These are phyloP conservation scores for Aegotheles bennettii DNA, from an alignment of 2,113 vertebrate species.

Conservation along the genomic window DNA sequence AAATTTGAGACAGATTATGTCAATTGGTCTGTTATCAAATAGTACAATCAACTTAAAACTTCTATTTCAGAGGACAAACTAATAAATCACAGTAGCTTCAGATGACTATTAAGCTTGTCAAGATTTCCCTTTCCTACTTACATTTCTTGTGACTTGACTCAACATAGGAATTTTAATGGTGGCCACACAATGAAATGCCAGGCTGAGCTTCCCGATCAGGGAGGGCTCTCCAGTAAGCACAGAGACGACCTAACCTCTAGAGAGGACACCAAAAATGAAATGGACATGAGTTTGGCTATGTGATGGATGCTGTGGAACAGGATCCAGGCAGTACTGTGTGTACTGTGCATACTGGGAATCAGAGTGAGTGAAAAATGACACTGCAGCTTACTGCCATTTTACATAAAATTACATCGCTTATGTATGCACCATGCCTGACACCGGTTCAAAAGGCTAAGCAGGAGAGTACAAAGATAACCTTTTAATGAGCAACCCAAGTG, in stretches of 20 bases:
- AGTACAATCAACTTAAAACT: background rate
- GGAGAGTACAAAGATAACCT: background rate
- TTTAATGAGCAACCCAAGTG: background rate
- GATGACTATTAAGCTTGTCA: background rate
- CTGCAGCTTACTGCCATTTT: background rate
- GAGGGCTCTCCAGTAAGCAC: background rate
- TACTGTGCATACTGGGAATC: background rate
- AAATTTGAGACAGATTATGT: background rate
- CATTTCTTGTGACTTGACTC: background rate
- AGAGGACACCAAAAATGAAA: background rate
- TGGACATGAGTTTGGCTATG: background rate
- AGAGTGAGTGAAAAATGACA: background rate
- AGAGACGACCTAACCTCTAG: background rate
- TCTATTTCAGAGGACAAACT: background rate
- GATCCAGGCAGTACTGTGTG: background rate
- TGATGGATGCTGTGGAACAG: background rate
- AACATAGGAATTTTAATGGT: background rate
- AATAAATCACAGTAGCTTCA: constrained; percentile 7
- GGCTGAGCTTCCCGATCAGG: background rate
- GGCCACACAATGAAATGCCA: background rate
- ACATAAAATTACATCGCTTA: background rate
- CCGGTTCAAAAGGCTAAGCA: background rate
- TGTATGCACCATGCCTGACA: background rate
- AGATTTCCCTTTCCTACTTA: background rate
- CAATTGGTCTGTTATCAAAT: background rate